Base-by-base conservation (phyloP, 1,140 invertebrate genomes). In the Drosophila willistoni region DNA sequence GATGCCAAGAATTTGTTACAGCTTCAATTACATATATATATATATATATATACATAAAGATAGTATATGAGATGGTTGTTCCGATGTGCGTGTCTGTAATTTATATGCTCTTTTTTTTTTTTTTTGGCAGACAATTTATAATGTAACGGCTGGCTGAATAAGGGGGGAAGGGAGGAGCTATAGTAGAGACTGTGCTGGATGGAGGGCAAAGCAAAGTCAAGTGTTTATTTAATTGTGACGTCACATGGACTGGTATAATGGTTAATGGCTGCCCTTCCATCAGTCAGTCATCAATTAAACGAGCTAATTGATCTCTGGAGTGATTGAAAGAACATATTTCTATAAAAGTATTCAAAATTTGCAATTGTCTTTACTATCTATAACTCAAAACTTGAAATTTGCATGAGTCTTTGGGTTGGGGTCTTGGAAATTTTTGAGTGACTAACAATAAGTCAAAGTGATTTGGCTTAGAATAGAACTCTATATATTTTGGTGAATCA, bases 131-230 rank as follows among this genome's bases (percentile, higher is more conserved):
- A 22, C 44, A 4, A 51, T 51, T 22, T 51, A 51, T 51, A 47
- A 19, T 51, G 7, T 51, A 22, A 19, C 9, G n/a, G 3, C 14
- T 12, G 44, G 44, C 36, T 68, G 57, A 63, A 17, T 29, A 22
- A 22, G 29, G n/a, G 10, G 3, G 14, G 41, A 12, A 25, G 3
- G 14, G 41, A n/a, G 19, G 13, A 9, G 12, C n/a, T 9, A 33
- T 9, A 33, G 36, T 7, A 7, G 29, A 41, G 6, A 61, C 44
- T 47, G 44, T 10, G 44, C 19, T 51, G 44, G 7, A 51, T 51
- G 17, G 33, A 70, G 73, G 74, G 61, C 74, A 77, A 62, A 22
- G 55, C 73, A 77, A 77, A 65, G 74, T 77, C 74, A 77, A 77
- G 64, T 77, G 44, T 44, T 55, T 62, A 22, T 39, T 34, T 64